Evolutionary conservation across 2,888 invertebrate genomes (phyloP), one percentile per base, ranked within the genome.

Genomic region (Agrotis clavis): DNA sequence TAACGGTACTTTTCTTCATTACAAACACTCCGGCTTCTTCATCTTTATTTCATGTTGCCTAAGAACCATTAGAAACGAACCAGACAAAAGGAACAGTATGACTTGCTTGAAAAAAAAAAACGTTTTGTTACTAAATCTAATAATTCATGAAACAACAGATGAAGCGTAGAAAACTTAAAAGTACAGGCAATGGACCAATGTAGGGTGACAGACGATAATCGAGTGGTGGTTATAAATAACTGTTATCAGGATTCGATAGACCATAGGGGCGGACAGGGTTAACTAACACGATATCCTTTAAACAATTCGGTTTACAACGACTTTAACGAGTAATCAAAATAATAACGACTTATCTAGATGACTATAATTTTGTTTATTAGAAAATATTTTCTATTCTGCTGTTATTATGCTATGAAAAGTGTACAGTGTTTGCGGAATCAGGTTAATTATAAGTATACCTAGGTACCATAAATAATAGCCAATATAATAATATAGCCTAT

Each of bases 221-320:
- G 88, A 83, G 84, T 89, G 90, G 86, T 86, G 84, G 89, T 90
- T 86, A 94, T 95, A 95, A 93, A 95, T 95, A 92, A 92, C 87
- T 88, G 88, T 94, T 95, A 95, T 95, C 94, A 81, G 89, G 84
- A 90, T 89, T 81, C 86, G 75, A 87, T 89, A 88, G 87, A 87
- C 89, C 87, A 92, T 91, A 91, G 89, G 94, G 93, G 91, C 89
- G 82, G 68, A 73, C 82, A 74, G 88, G 88, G 88, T 90, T 89
- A 78, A 86, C 54, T 71, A 67, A 71, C 70, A 70, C 25, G 63
- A 76, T 75, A 82, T 75, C 74, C 59, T 53, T 70, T 71, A 21
- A 66, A 77, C 63, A 47, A 59, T 64, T 64, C 59, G 18, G 57
- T 73, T 69, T 61, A 66, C 50, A 60, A 25, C 16, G 21, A 67